Evolutionary conservation across 2,888 invertebrate species (phyloP), one percentile per base, ranked within the genome.

Genomic region (Dryocosmus kuriphilus): DNA sequence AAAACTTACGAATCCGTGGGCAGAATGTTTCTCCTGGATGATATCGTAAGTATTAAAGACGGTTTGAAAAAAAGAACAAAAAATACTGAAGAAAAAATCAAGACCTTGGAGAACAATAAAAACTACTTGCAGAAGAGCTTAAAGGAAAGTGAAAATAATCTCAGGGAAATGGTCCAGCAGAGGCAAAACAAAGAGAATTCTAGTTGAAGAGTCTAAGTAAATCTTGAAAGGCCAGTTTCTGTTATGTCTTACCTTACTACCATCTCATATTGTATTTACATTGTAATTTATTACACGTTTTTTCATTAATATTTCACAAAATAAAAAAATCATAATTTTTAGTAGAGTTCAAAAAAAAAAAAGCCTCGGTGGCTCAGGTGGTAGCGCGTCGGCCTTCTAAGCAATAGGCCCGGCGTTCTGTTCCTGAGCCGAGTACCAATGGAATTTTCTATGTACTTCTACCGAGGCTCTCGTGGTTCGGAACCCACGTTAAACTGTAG

Each of bases 101-200:
- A 94, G 88, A 94, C 94, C 61, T 92, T 96, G 81, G 95, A 96
- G 92, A 94, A 93, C 82, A 96, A 94, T 86, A 97, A 97, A 92
- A 92, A 93, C n/a, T 96, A 96, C 90, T 92, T 98, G 86, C 96
- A 97, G 88, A 94, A 94, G 85, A 97, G 94, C 90, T 92, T 98
- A 81, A 96, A 96, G 90, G 97, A 97, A 89, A 96, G 96, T 88
- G 96, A 97, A 92, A 95, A 97, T 90, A 96, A 96, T 90, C 93
- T 98, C 67, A 93, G 97, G 85, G 97, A 97, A 93, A 94, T 97
- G 94, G 95, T 96, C 0, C 94, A 95, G 86, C 95, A 94, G 84
- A 93, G 94, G 81, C 88, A 89, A 74, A 89, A 85, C 73, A 89
- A 88, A 77, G 88, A 89, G 38, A 78, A 83, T 0, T 87, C 71